phyloP scores from a whole-genome alignment of 2,888 invertebrate genomes.

The Phlogophora meticulosa region DNA sequence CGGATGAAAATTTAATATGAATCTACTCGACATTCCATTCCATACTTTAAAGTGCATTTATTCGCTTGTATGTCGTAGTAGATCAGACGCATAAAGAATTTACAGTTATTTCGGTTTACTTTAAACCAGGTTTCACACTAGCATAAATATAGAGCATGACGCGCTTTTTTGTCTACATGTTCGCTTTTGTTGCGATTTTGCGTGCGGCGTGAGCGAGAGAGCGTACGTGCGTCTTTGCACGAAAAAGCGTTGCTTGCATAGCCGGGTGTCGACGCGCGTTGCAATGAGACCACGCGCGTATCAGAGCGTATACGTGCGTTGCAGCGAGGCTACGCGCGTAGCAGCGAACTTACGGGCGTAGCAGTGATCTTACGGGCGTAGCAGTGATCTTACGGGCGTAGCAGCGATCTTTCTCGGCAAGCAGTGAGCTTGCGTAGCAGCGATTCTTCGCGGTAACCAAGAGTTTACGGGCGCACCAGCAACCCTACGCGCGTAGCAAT shows the following conservation, averaged over 20 bases:
- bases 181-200: not conserved
- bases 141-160: not conserved
- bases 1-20: constrained; percentile 38
- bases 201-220: no score
- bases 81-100: constrained; percentile 4
- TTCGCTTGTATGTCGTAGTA: constrained; percentile 5
- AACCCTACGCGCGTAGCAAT: no score
- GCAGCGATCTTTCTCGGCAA: no score
- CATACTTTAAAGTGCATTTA: constrained; percentile 10
- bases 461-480: no score
- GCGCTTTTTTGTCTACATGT: not conserved
- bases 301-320: not conserved
- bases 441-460: no score
- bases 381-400: no score
- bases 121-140: not conserved
- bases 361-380: not conserved
- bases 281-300: not conserved
- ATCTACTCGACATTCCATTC: constrained; percentile 23
- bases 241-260: constrained; percentile 12
- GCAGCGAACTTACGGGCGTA: not conserved
- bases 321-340: not conserved
- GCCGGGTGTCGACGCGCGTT: no score
- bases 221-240: not conserved
- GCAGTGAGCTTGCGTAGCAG: no score
- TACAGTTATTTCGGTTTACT: constrained; percentile 2